These are phyloP conservation scores for Contarinia nasturtii DNA, from an alignment of 1,140 invertebrate species.

Conservation along the genomic window DNA sequence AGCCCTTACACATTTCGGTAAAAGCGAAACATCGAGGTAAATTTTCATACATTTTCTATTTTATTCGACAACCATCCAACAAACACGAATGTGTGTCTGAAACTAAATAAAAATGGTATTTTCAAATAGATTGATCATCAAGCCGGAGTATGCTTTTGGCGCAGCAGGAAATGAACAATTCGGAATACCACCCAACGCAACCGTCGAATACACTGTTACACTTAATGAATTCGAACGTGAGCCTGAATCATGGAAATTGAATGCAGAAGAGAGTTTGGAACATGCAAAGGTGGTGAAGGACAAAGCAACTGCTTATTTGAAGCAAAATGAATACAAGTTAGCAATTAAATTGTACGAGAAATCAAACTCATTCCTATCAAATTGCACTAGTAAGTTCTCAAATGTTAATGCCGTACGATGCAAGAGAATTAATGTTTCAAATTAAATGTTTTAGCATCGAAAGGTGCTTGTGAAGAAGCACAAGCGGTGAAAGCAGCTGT, in stretches of 20 bases:
- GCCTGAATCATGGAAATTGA: slow-evolving; percentile 66
- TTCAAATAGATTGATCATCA: slow-evolving; percentile 38
- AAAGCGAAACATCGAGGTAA: slow-evolving; percentile 51
- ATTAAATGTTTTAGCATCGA: slow-evolving; percentile 6
- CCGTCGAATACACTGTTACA: slow-evolving; percentile 63
- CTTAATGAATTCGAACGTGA: slow-evolving; percentile 68
- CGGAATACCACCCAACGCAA: slow-evolving; percentile 59
- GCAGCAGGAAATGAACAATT: slow-evolving; percentile 44
- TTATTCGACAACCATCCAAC: too few relatives aligned
- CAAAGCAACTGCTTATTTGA: slow-evolving; percentile 84
- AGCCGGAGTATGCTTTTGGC: slow-evolving; percentile 69
- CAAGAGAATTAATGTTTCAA: neutral
- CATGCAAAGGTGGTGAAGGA: slow-evolving; percentile 69
- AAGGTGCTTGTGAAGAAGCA: slow-evolving; percentile 27
- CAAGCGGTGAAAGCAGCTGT: slow-evolving; percentile 45
- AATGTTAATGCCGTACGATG: neutral
- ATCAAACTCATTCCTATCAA: slow-evolving; percentile 30
- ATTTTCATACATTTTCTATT: too few relatives aligned
- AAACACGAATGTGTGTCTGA: too few relatives aligned
- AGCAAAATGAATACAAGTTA: slow-evolving; percentile 49
- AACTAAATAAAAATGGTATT: neutral
- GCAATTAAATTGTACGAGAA: slow-evolving; percentile 83
- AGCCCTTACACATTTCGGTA: slow-evolving; percentile 66
- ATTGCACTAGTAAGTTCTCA: slow-evolving; percentile 9
- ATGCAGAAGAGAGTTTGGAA: slow-evolving; percentile 55